Conservation (phyloP, 1,140 invertebrate genomes). For the Steinernema feltiae region DNA sequence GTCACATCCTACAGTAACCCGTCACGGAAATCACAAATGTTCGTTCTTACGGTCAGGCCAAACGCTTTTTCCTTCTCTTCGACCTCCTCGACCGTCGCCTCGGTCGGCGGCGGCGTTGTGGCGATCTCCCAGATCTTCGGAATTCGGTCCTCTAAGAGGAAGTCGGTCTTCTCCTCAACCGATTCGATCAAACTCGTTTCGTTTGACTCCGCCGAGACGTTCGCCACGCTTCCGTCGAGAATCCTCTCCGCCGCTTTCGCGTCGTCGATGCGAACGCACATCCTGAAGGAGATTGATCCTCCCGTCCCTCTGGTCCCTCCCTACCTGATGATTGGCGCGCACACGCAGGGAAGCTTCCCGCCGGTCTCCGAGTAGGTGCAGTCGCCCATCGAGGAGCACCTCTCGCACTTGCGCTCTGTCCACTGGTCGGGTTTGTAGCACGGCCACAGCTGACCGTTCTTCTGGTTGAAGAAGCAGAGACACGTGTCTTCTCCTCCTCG, state of each 20-base stretch:
- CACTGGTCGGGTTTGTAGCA: constrained; percentile 47
- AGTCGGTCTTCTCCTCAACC: constrained; percentile 1
- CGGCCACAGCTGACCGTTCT: constrained; percentile 51
- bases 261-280: constrained; percentile 55
- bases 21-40: not conserved
- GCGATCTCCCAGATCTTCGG: constrained; percentile 53
- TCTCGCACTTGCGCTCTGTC: constrained; percentile 43
- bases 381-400: constrained; percentile 45
- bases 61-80: constrained; percentile 50
- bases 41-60: constrained; percentile 32
- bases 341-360: constrained; percentile 47
- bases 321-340: constrained; percentile 45
- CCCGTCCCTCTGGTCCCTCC: not conserved
- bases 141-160: constrained; percentile 38
- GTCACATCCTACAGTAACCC: constrained; percentile 34
- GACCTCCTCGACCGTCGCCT: constrained; percentile 29
- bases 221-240: constrained; percentile 25
- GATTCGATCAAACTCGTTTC: constrained; percentile 17
- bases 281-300: constrained; percentile 33
- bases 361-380: constrained; percentile 41
- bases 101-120: constrained; percentile 29
- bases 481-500: constrained; percentile 29
- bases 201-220: constrained; percentile 4
- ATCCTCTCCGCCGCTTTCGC: constrained; percentile 13
- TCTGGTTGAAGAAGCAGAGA: constrained; percentile 54